These are phyloP conservation scores for Hypotaenidia okinawae DNA, from an alignment of 2,797 vertebrate species.

Conservation along the genomic window DNA sequence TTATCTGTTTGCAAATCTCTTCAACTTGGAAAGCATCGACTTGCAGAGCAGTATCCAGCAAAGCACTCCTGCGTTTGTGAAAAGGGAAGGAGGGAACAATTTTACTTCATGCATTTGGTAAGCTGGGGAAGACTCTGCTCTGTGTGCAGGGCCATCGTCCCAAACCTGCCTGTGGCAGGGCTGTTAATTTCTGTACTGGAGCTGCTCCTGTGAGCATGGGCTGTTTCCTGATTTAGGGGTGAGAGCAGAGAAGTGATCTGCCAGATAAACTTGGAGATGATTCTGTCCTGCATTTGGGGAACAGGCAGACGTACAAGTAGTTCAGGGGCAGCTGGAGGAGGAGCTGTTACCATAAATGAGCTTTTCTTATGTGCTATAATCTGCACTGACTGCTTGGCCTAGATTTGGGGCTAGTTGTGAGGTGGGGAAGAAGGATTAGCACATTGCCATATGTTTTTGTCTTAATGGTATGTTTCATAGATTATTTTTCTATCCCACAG, in stretches of 20 bases:
- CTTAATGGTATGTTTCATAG: constrained; percentile 74
- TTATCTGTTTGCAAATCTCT: neutral
- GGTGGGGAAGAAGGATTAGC: constrained; percentile 71
- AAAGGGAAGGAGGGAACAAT: neutral
- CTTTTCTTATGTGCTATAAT: constrained; percentile 45
- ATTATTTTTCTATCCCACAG: constrained; percentile 69
- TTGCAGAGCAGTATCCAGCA: neutral
- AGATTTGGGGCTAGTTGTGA: constrained; percentile 63
- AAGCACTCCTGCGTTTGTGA: neutral
- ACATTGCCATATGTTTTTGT: constrained; percentile 77
- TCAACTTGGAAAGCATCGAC: neutral
- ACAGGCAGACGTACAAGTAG: neutral
- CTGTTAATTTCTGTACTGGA: neutral
- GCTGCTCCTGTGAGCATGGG: neutral
- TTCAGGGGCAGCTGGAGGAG: constrained; percentile 43
- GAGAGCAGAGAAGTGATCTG: constrained; percentile 1
- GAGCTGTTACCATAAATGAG: constrained; percentile 52
- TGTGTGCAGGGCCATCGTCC: neutral
- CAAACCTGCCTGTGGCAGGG: accelerated
- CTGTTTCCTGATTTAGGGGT: neutral
- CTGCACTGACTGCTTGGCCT: constrained; percentile 64
- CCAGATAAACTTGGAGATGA: neutral
- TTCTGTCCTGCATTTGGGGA: constrained; percentile 5
- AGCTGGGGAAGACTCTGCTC: neutral
- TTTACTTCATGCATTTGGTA: accelerated